phyloP scores from a whole-genome alignment of 1,140 invertebrate species.

The Scaptomyza montana region DNA sequence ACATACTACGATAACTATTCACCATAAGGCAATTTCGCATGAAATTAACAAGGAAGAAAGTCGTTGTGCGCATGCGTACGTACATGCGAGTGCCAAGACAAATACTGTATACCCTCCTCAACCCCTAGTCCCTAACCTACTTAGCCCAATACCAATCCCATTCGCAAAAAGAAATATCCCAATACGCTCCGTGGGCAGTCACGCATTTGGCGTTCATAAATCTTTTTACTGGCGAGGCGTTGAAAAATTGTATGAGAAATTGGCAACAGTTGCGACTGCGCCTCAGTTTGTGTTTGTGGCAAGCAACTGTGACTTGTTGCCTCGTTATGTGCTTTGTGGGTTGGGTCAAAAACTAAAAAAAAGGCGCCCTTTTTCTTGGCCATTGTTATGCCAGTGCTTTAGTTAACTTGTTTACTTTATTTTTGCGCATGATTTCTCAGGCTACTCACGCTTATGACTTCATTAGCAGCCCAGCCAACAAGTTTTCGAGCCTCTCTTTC shows the following conservation, averaged over 20 bases:
- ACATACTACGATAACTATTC: neutral
- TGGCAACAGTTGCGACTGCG: slow-evolving; percentile 50
- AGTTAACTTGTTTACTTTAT: slow-evolving; percentile 21
- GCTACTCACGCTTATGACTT: slow-evolving; percentile 57
- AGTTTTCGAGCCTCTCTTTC: slow-evolving; percentile 45
- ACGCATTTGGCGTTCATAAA: slow-evolving; percentile 72
- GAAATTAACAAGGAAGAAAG: slow-evolving; percentile 73
- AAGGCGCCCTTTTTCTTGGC: slow-evolving; percentile 40
- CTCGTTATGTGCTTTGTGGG: slow-evolving; percentile 20
- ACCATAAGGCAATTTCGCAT: slow-evolving; percentile 42
- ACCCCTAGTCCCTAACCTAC: neutral
- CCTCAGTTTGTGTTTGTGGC: slow-evolving; percentile 27
- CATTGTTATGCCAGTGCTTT: slow-evolving; percentile 46
- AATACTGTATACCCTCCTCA: neutral
- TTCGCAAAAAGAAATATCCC: neutral
- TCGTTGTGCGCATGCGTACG: slow-evolving; percentile 57
- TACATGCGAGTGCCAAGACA: slow-evolving; percentile 16
- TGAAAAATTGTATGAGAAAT: slow-evolving; percentile 70
- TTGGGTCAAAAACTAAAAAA: slow-evolving; percentile 24
- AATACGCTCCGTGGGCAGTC: slow-evolving; percentile 57
- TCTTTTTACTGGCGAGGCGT: slow-evolving; percentile 61
- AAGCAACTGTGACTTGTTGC: slow-evolving; percentile 27
- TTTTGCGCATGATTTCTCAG: slow-evolving; percentile 29
- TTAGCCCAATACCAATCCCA: slow-evolving; percentile 5
- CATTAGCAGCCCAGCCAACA: slow-evolving; percentile 73